Conservation (phyloP, 2,113 vertebrate genomes). For the Macquaria australasica region DNA sequence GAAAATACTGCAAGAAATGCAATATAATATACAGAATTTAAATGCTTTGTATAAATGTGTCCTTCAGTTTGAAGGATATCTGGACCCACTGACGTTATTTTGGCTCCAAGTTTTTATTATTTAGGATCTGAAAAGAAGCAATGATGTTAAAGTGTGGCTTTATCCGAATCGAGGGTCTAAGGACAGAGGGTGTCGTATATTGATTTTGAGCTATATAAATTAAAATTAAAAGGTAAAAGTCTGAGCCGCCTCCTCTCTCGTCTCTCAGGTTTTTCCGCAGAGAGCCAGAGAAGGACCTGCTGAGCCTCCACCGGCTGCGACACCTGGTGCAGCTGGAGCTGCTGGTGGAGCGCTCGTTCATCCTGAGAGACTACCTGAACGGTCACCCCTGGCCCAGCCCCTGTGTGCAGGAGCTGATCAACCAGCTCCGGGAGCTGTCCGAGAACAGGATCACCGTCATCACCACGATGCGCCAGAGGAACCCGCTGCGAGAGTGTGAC, state of each 20-base stretch:
- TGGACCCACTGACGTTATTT: too few species aligned
- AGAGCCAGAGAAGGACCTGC: constrained; percentile 76
- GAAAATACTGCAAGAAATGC: too few species aligned
- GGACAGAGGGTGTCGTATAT: too few species aligned
- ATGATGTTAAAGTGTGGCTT: too few species aligned
- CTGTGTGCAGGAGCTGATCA: constrained; percentile 64
- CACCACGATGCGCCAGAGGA: constrained; percentile 66
- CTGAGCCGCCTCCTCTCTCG: fast-evolving
- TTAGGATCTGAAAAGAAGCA: too few species aligned
- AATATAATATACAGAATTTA: too few species aligned
- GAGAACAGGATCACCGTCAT: constrained; percentile 67
- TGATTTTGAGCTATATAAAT: too few species aligned
- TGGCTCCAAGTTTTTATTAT: too few species aligned
- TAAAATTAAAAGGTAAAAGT: neutral
- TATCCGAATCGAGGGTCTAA: too few species aligned
- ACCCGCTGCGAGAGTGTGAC: constrained; percentile 70
- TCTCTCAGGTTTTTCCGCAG: constrained; percentile 68
- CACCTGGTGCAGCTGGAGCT: constrained; percentile 76
- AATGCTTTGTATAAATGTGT: too few species aligned
- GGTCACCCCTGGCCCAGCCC: constrained; percentile 75
- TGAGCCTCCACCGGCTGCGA: constrained; percentile 69
- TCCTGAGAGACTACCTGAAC: constrained; percentile 68
- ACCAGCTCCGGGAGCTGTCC: constrained; percentile 63
- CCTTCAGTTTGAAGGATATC: too few species aligned
- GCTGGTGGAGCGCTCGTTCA: constrained; percentile 74